Conservation (phyloP, 2,888 invertebrate species). For the Drosophila algonquin region DNA sequence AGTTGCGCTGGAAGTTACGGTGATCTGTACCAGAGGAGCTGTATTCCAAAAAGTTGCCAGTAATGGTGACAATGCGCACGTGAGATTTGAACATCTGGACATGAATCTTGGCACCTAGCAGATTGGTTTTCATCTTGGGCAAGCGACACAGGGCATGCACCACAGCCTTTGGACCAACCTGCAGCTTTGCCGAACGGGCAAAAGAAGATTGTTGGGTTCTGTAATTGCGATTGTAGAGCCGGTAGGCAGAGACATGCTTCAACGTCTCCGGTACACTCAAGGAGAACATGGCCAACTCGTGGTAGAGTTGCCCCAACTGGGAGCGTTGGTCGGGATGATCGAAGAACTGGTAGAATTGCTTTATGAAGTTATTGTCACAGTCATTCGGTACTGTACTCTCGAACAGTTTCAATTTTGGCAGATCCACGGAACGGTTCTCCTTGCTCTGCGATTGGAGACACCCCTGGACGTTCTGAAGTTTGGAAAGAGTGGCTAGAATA, state of each 20-base stretch:
- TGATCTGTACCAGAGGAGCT: background rate
- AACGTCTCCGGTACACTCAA: constrained; percentile 22
- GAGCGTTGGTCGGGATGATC: constrained; percentile 19
- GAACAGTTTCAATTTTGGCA: background rate
- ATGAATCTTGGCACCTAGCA: background rate
- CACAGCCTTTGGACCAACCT: constrained; percentile 8
- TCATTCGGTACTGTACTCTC: background rate
- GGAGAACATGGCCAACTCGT: constrained; percentile 26
- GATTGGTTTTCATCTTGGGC: constrained; percentile 24
- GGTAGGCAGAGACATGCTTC: background rate
- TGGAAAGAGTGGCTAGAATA: constrained; percentile 26
- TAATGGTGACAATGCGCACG: constrained; percentile 23
- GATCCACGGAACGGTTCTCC: background rate
- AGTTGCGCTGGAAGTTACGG: constrained; percentile 31
- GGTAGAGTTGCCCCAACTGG: constrained; percentile 25
- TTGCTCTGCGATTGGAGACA: background rate
- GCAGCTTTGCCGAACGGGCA: constrained; percentile 24
- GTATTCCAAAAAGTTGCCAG: constrained; percentile 21
- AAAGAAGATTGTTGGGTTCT: background rate
- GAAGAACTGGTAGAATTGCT: constrained; percentile 18
- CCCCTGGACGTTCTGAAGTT: constrained; percentile 10
- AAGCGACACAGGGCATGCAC: constrained; percentile 27
- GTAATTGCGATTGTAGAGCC: constrained; percentile 37
- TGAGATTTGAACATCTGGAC: background rate
- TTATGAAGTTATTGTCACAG: constrained; percentile 21